Evolutionary conservation across 2,888 invertebrate genomes (phyloP), one percentile per base, ranked within the genome.

Genomic region (Lithophane socia): DNA sequence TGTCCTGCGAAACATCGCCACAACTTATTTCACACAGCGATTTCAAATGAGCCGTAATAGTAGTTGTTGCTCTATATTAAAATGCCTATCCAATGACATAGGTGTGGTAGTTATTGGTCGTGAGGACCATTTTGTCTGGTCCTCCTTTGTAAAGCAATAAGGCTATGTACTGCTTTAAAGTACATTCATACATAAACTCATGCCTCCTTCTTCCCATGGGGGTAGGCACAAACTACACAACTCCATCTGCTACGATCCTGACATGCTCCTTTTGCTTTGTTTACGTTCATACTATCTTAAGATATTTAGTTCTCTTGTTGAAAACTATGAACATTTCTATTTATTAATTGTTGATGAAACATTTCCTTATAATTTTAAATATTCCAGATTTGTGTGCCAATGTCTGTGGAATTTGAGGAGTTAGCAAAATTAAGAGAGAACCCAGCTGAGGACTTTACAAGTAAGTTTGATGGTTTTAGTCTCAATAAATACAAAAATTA

Each of bases 341-440:
- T n/a, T 54, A 37, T 68, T 16, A n/a, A n/a, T 68, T 16, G 10
- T n/a, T 5, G 13, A 7, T n/a, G 52, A 52, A 29, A 29, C 13
- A 18, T 37, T 54, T n/a, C 0, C n/a, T 64, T 24, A 67, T 42
- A 8, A 63, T 18, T 70, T 29, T 0, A 10, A 73, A 80, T 71
- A 5, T 93, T 96, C 63, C 90, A 98, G 98, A 98, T 99, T 71
- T 98, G 99, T 94, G 98, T 99, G 7, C 99, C 99, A 3, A 98
- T 99, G 98, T 99, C 99, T 0, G 98, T 99, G 0, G 99, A 99
- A 93, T 99, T 99, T 97, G 99, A 99, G 91, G 99, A 99, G 92
- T 94, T 99, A 84, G 98, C 98, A 0, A 99, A 99, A 93, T 97
- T 98, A 79, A 97, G 99, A 89, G 99, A 99, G 92, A 99, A 99